These are phyloP conservation scores for Pelecanoides urinatrix DNA, from an alignment of 2,113 vertebrate genomes.

Conservation along the genomic window DNA sequence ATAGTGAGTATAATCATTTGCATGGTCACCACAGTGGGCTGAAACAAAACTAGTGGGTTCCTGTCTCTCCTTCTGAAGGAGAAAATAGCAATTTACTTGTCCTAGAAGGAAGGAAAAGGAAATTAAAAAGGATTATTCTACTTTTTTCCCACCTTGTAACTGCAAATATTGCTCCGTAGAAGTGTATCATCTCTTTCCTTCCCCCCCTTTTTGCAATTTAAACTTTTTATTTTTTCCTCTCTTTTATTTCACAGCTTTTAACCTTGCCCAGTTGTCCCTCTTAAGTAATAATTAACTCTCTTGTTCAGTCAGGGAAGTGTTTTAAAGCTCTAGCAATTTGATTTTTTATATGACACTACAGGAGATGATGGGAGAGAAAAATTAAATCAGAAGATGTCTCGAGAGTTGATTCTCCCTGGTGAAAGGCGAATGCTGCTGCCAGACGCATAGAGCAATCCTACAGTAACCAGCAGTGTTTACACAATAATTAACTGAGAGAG, in stretches of 20 bases:
- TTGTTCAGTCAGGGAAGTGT: background rate
- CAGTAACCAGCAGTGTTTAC: background rate
- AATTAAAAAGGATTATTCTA: background rate
- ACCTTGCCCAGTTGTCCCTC: conserved; percentile 45
- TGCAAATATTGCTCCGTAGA: background rate
- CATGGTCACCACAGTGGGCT: background rate
- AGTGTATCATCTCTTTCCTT: background rate
- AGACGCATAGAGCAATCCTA: background rate
- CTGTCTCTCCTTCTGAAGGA: background rate
- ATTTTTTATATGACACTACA: background rate
- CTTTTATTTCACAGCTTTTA: conserved; percentile 53
- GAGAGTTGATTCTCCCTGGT: background rate
- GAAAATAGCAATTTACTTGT: background rate
- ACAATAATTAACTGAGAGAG: background rate
- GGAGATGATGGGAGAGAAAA: background rate
- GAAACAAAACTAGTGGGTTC: background rate
- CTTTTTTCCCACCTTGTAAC: background rate
- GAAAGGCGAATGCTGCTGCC: background rate
- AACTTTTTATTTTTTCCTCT: background rate
- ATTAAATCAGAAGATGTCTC: background rate
- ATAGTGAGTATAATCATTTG: background rate
- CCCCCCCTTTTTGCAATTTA: background rate
- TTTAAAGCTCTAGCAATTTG: conserved; percentile 53
- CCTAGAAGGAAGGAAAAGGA: background rate
- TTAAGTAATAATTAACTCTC: conserved; percentile 65